Evolutionary conservation across 2,888 invertebrate genomes (phyloP).

Genomic region (Tryphoninae sp.): DNA sequence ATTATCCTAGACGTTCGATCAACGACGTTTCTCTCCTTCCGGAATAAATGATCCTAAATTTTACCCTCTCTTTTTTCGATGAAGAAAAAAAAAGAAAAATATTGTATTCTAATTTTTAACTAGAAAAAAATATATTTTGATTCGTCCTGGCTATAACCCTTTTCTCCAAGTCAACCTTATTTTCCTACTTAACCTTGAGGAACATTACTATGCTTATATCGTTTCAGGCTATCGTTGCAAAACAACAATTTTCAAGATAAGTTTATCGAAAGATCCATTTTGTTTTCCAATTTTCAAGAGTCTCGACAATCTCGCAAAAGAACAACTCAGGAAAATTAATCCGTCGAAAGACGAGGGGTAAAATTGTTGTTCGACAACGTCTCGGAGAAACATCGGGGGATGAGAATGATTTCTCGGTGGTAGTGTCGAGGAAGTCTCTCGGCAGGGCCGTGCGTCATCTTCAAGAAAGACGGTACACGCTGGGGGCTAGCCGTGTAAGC

Average conservation of each 20-base stretch:
- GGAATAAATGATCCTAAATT: constrained; percentile 39
- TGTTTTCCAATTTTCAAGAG: neutral
- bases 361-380: constrained; percentile 26
- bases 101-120: neutral
- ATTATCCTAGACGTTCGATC: constrained; percentile 63
- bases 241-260: too few species aligned
- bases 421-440: constrained; percentile 13
- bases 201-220: too few species aligned
- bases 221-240: too few species aligned
- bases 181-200: too few species aligned
- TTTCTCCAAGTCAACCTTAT: too few species aligned
- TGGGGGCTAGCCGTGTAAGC: constrained; percentile 46
- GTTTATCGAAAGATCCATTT: too few species aligned
- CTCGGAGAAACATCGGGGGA: constrained; percentile 12
- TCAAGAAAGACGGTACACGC: constrained; percentile 59
- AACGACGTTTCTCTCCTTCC: constrained; percentile 54
- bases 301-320: neutral
- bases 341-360: neutral
- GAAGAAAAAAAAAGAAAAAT: neutral
- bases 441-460: constrained; percentile 60
- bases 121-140: neutral
- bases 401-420: constrained; percentile 28
- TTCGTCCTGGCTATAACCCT: too few species aligned
- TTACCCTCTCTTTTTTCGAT: constrained; percentile 22
- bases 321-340: constrained; percentile 3